Base-by-base conservation (phyloP, 2,888 invertebrate species). In the Empis stercorea region DNA sequence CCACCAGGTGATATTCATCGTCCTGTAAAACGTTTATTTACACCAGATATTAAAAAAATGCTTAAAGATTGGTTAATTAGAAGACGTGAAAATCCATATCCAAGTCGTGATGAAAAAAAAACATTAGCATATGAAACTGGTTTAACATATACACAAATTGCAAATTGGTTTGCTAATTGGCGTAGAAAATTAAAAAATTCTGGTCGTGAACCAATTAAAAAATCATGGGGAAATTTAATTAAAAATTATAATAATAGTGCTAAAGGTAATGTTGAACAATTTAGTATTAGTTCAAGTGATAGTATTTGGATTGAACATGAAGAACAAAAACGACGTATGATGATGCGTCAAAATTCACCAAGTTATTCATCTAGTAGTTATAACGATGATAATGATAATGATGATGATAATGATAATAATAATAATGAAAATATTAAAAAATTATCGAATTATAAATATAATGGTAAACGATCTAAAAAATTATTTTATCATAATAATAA, bases 81-180 rank as follows among this genome's bases (percentile, higher is more conserved):
- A 39, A 72, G 84, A 56, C 74, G 84, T 62, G 84, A 84, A 54
- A 84, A 85, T 64, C 85, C 85, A 0, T 85, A 85, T 65, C 84
- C 85, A 2, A 84, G 81, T 60, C 71, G 85, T 50, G 83, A 83
- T 55, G 84, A 85, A 64, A 85, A 85, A 61, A 83, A 83, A 67
- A 73, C 75, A 44, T 67, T 85, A 48, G 82, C 84, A 2, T 68
- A 77, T 17, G 81, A 84, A 67, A 84, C 84, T 14, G 84, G 84
- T 40, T 72, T 85, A 20, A 85, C 84, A 16, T 84, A 84, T 57
- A 82, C 83, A 57, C 84, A 85, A 74, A 84, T 83, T 66, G 73
- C 65, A 53, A 85, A 85, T 65, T 85, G 85, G 85, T 85, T 85
- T 62, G 85, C 85, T n/a, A 85, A 85, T 59, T 85, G 85, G 85